Evolutionary conservation across 2,113 vertebrate species (phyloP).

Genomic region (Barbus barbus): DNA sequence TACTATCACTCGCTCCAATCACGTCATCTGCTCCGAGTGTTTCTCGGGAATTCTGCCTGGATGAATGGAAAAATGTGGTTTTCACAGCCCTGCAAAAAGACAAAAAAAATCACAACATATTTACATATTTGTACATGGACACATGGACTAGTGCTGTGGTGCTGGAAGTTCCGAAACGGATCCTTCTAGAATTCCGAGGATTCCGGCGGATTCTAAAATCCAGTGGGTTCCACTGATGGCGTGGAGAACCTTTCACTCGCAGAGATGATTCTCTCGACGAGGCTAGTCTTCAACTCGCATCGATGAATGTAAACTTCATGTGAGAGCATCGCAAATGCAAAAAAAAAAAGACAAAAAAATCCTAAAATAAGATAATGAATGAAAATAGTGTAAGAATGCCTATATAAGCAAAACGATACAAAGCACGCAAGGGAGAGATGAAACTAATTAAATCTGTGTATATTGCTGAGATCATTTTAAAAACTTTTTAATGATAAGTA

Average conservation of each 20-base stretch:
- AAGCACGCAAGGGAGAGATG: constrained; percentile 58
- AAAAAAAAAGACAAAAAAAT: constrained; percentile 35
- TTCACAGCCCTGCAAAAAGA: constrained; percentile 39
- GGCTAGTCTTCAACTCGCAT: constrained; percentile 61
- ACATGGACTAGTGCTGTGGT: constrained; percentile 61
- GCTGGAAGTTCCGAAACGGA: constrained; percentile 32
- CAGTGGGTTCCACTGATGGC: constrained; percentile 39
- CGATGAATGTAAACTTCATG: constrained; percentile 74
- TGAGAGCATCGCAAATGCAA: constrained; percentile 65
- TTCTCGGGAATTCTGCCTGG: constrained; percentile 13
- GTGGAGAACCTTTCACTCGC: constrained; percentile 54
- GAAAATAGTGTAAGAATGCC: constrained; percentile 59
- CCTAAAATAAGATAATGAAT: constrained; percentile 44
- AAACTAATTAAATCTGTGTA: constrained; percentile 63
- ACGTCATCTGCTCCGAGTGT: neutral
- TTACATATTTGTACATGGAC: constrained; percentile 54
- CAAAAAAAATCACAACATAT: constrained; percentile 9
- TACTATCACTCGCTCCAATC: constrained; percentile 25
- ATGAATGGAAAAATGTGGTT: constrained; percentile 24
- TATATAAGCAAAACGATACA: constrained; percentile 60
- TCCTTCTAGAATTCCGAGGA: constrained; percentile 28
- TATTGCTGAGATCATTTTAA: constrained; percentile 66
- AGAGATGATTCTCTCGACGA: constrained; percentile 24
- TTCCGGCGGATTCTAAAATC: constrained; percentile 21
- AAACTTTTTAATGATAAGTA: constrained; percentile 70